Evolutionary conservation across 2,113 vertebrate species (phyloP), one percentile per base, ranked within the genome.

Genomic region (Marcusenius ussheri): DNA sequence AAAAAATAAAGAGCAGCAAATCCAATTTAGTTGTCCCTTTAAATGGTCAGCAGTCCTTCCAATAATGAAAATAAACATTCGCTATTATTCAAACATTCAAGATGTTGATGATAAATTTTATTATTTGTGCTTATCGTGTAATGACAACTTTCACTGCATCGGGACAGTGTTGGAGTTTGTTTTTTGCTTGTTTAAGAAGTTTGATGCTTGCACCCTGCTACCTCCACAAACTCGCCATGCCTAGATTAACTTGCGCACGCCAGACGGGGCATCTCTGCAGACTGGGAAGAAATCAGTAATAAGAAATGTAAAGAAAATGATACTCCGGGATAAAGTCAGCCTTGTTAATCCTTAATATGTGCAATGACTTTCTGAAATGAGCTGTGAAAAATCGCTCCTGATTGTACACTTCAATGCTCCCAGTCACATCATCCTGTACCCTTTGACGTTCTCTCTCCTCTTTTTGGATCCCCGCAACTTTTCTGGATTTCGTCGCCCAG

Each of bases 401-500:
- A 45, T 51, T 10, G 8, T 39, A 74, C 35, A 91, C 27, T 7
- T 88, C 91, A 42, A 19, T 88, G 85, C 83, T 70, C n/a, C n/a
- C 89, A 91, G 91, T 95, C 93, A 88, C 91, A 90, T 91, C 85
- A 50, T 47, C 17, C 35, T 45, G 51, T 9, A 46, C 15, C 80
- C 45, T 46, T 70, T 89, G 19, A 89, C 92, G 93, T 88, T 91
- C 92, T 92, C 92, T 93, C 92, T 93, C 62, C 62, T 85, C 49
- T 66, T 70, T 46, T 53, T 42, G 80, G 80, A 92, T 91, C 91
- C 93, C 92, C 91, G 92, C 91, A 95, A 95, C 92, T 95, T 95
- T 93, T 89, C 90, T 83, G 93, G 91, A 91, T 91, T 10, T 84
- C 91, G 46, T 90, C 39, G 89, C 88, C 19, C 58, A 49, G 83